Evolutionary conservation across 2,888 invertebrate species (phyloP), one percentile per base, ranked within the genome.

Genomic region (Pegoplata infirma): DNA sequence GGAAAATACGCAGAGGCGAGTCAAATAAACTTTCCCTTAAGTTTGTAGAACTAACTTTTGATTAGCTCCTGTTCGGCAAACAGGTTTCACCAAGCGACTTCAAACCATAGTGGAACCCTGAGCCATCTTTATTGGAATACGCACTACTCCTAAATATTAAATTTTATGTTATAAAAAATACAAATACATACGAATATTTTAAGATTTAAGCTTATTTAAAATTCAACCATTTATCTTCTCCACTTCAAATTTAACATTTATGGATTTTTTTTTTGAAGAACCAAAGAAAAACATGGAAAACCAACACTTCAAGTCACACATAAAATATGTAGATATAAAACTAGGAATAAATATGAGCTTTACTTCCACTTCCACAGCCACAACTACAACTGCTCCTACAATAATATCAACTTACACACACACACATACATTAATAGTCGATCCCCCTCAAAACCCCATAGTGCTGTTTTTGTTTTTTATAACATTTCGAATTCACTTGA

Each of bases 401-500:
- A n/a, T n/a, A n/a, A n/a, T n/a, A n/a, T n/a, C n/a, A n/a, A n/a
- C n/a, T 17, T n/a, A 10, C 44, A 36, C 14, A 19, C 36, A 40
- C 2, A 32, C 7, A 44, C 4, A 28, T 40, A 25, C 21, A 76
- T 71, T 59, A 66, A 49, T 67, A 80, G 75, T 77, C 78, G 76
- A 81, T 63, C 67, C 82, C 66, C 59, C 32, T 25, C 16, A 25
- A 56, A 68, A 32, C 53, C 36, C 64, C 71, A 46, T 76, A 72
- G 49, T 75, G 68, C 14, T 46, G 10, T 51, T 63, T 61, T 58
- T 46, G 10, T 51, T 63, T 61, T 58, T 21, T 76, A 81, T 67
- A 21, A 53, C 80, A 69, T 78, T 78, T 74, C 73, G 77, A 85
- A 85, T 85, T 85, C 85, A 84, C 81, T 87, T 84, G 85, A 85